Base-by-base conservation (phyloP, 2,113 vertebrate species). In the Rhagologus leucostigma region DNA sequence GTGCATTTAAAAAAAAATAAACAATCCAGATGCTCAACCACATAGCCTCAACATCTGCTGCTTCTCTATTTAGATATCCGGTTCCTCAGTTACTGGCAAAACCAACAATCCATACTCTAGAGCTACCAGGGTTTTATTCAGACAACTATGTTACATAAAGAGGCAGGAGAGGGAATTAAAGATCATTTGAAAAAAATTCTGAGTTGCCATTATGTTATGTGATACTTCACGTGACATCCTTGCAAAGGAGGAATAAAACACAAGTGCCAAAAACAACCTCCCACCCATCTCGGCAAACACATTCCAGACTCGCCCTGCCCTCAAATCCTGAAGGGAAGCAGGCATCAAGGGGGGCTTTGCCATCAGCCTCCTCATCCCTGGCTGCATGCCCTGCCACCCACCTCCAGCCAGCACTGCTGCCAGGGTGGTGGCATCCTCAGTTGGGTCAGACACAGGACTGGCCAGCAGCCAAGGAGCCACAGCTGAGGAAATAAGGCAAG, bases 241-340 rank as follows among this genome's bases (percentile, higher is more conserved):
- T 52, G 56, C 26, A 39, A 85, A 73, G 22, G 9, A 39, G 22
- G 30, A 81, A 39, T 33, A 56, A 85, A 90, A 80, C 1, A 9
- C 49, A 23, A 20, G 26, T 0, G 3, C 37, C 1, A 2, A 63
- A 81, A 84, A n/a, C 56, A 16, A 29, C 22, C 50, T 52, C 62
- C 62, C 1, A 2, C n/a, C 33, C 50, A 44, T 10, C 57, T 44
- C 5, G 0, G 63, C 46, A 55, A 64, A 60, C 2, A 1, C 6
- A 3, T 41, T 73, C 70, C 75, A 70, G 65, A 29, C 44, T 60
- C 6, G 0, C 8, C 49, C 52, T 56, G 69, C 42, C 32, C 73
- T 62, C 32, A 33, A 3, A 87, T 29, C 44, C 4, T 6, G 0
- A 60, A 47, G 47, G 63, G n/a, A 29, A 73, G 23, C 26, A 9